Conservation (phyloP, 1,140 invertebrate species). For the Temnothorax longispinosus region DNA sequence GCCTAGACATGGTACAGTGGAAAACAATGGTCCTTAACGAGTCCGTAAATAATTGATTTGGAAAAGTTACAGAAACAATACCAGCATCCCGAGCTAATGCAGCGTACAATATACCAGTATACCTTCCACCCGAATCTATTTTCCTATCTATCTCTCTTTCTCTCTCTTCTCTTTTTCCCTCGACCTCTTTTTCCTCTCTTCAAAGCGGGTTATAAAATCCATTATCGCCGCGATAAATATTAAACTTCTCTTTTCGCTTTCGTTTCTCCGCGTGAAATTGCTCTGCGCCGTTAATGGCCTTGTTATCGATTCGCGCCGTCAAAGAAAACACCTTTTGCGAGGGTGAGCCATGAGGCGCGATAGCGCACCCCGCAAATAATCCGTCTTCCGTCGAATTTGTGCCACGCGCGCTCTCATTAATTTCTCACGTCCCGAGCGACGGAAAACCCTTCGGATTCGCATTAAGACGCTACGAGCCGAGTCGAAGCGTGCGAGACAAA, state of each 20-base stretch:
- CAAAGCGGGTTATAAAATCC: conserved; percentile 74
- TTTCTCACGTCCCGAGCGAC: conserved; percentile 48
- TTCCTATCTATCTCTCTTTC: conserved; percentile 14
- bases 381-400: conserved; percentile 54
- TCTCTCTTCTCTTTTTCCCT: background rate
- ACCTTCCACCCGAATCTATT: background rate
- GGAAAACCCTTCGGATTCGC: conserved; percentile 22
- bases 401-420: conserved; percentile 52
- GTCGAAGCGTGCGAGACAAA: conserved; percentile 15
- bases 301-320: conserved; percentile 70
- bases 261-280: conserved; percentile 69
- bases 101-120: conserved; percentile 1
- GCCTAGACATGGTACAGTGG: conserved; percentile 10
- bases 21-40: conserved; percentile 68
- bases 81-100: conserved; percentile 62
- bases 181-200: background rate
- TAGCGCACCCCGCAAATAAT: conserved; percentile 23
- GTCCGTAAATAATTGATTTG: conserved; percentile 72
- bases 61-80: conserved; percentile 71
- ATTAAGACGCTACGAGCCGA: conserved; percentile 25
- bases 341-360: conserved; percentile 44
- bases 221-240: conserved; percentile 74
- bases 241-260: conserved; percentile 72
- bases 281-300: conserved; percentile 70
- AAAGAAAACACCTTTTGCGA: conserved; percentile 61